Evolutionary conservation across 1,140 invertebrate species (phyloP).

Genomic region (Kradibia gibbosae): DNA sequence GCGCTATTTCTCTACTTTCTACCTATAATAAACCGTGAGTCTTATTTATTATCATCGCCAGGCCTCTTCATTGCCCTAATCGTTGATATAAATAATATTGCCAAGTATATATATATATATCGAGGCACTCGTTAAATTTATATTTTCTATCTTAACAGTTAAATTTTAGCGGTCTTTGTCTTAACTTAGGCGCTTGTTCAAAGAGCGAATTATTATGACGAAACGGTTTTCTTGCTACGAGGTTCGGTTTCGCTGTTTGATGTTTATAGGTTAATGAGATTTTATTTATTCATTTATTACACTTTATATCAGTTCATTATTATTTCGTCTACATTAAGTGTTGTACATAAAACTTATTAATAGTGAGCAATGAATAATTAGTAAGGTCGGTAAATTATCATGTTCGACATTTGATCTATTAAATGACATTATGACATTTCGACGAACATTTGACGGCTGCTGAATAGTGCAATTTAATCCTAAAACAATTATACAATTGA

Average conservation of each 20-base stretch:
- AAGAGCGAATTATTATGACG: not conserved
- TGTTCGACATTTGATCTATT: not conserved
- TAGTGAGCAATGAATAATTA: not conserved
- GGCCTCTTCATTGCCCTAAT: not conserved
- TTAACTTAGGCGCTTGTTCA: not conserved
- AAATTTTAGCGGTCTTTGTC: constrained; percentile 1
- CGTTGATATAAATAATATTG: not conserved
- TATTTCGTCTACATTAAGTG: not conserved
- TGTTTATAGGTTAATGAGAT: not conserved
- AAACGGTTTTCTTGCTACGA: not conserved
- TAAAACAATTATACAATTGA: too few relatives aligned
- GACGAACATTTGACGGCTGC: not conserved
- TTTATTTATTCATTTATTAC: not conserved
- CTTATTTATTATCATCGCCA: not conserved
- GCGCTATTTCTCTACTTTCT: not conserved
- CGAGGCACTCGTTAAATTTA: not conserved
- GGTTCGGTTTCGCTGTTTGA: not conserved
- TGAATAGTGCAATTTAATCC: too few relatives aligned
- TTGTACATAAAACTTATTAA: too few relatives aligned
- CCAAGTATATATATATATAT: not conserved
- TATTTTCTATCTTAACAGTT: not conserved
- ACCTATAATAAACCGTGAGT: not conserved
- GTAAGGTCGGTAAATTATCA: not conserved
- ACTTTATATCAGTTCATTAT: not conserved
- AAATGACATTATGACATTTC: not conserved